Evolutionary conservation across 2,888 invertebrate species (phyloP).

Genomic region (Gnatocerus cornutus): DNA sequence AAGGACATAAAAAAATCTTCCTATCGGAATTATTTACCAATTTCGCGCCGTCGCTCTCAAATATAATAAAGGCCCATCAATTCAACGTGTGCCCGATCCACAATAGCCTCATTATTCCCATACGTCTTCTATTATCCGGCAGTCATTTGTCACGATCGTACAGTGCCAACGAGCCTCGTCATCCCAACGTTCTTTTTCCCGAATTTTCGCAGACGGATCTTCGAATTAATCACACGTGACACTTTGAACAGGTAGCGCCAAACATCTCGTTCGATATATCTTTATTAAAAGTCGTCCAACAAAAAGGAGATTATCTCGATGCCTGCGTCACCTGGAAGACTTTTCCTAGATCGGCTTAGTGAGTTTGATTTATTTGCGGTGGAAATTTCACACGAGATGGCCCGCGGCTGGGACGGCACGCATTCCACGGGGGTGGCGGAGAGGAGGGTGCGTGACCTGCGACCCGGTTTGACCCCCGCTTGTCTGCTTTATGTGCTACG

Average conservation of each 20-base stretch:
- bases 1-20: conserved; percentile 4
- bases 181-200: conserved; percentile 42
- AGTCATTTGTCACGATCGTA: conserved; percentile 58
- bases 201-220: conserved; percentile 46
- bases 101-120: conserved; percentile 60
- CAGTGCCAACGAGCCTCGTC: conserved; percentile 46
- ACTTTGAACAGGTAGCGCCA: conserved; percentile 36
- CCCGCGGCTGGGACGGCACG: conserved; percentile 15
- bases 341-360: conserved; percentile 6
- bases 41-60: conserved; percentile 42
- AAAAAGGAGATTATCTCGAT: conserved; percentile 64
- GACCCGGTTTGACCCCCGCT: conserved; percentile 40
- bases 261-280: conserved; percentile 52
- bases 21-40: conserved; percentile 35
- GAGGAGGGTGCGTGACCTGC: conserved; percentile 34
- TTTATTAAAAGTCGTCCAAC: conserved; percentile 57
- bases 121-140: conserved; percentile 56
- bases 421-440: conserved; percentile 37
- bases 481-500: conserved; percentile 36
- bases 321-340: neutral
- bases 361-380: conserved; percentile 18
- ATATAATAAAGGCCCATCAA: conserved; percentile 55
- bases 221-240: conserved; percentile 38
- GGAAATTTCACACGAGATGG: conserved; percentile 52
- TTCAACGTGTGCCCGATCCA: conserved; percentile 61